These are phyloP conservation scores for Grammomys surdaster DNA, from an alignment of 2,113 vertebrate genomes.

Conservation along the genomic window DNA sequence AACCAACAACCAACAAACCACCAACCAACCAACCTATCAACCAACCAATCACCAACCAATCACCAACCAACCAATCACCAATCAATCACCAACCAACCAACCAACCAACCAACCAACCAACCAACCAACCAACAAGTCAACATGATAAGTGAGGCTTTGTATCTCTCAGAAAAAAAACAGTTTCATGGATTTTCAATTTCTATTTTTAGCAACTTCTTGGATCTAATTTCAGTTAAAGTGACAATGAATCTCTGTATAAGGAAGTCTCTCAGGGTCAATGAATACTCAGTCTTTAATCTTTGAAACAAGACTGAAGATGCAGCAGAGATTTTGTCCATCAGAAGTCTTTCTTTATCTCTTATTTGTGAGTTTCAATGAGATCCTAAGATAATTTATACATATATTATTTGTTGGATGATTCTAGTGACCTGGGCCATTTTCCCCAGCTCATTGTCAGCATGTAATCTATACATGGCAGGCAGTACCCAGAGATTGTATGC, in stretches of 20 bases:
- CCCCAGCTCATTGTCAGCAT: background rate
- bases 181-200: background rate
- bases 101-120: background rate
- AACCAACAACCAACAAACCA: too few relatives aligned
- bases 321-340: background rate
- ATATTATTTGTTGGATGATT: background rate
- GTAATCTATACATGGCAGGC: background rate
- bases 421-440: background rate
- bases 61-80: background rate
- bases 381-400: background rate
- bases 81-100: background rate
- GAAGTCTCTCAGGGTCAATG: background rate
- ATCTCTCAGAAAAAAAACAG: background rate
- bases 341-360: background rate
- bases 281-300: background rate
- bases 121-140: background rate
- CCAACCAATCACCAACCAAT: background rate
- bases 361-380: background rate
- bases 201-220: background rate
- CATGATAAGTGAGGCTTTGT: background rate
- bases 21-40: too few relatives aligned
- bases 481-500: background rate
- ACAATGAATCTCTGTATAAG: background rate
- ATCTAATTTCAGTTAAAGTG: constrained; percentile 18
- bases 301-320: background rate